These are phyloP conservation scores for Machaerirhynchus nigripectus DNA, from an alignment of 2,113 vertebrate genomes.

Conservation along the genomic window DNA sequence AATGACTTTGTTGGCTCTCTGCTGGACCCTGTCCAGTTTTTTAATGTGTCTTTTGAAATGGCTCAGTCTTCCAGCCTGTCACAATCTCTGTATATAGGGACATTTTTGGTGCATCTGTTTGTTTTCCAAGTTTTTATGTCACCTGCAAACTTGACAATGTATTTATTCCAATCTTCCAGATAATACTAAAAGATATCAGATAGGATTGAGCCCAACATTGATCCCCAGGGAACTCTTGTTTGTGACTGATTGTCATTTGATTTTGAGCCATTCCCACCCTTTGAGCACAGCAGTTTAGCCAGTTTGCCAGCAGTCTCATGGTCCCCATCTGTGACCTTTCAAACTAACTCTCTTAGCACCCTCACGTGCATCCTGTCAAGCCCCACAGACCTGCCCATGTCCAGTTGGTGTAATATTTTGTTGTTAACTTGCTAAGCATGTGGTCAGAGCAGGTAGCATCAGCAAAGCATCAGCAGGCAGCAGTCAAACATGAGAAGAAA, in stretches of 20 bases:
- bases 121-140: background rate
- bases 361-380: background rate
- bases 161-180: background rate
- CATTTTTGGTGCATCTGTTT: background rate
- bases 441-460: background rate
- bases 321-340: background rate
- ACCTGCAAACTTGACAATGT: background rate
- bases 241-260: background rate
- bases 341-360: background rate
- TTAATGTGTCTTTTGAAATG: background rate
- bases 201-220: background rate
- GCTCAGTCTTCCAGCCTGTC: background rate
- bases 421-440: background rate
- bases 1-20: background rate
- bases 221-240: background rate
- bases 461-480: background rate
- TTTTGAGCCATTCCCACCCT: background rate
- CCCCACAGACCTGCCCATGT: background rate
- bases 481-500: background rate
- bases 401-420: background rate
- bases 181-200: background rate
- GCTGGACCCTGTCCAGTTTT: background rate
- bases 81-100: background rate
- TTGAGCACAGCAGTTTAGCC: background rate
- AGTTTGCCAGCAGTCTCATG: background rate